Conservation (phyloP, 2,113 vertebrate species). For the Cyanistes caeruleus region DNA sequence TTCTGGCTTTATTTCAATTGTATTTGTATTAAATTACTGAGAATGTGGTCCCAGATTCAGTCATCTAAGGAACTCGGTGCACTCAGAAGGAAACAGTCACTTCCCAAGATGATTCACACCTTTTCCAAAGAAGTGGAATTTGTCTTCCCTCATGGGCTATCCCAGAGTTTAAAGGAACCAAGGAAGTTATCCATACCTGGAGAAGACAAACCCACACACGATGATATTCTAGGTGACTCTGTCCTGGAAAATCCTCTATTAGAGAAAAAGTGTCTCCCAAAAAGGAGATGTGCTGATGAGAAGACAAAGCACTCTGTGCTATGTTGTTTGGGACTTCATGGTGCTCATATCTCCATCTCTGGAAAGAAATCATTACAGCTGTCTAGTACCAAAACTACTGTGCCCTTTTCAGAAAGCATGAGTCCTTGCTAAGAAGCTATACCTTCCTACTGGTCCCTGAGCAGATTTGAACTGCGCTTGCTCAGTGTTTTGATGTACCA, state of each 20-base stretch:
- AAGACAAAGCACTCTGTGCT: not conserved
- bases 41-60: not conserved
- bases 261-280: not conserved
- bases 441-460: not conserved
- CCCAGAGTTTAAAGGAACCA: fast-evolving
- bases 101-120: not conserved
- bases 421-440: not conserved
- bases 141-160: not conserved
- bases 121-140: not conserved
- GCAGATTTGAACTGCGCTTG: not conserved
- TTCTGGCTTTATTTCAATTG: not conserved
- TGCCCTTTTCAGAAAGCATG: not conserved
- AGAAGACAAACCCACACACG: not conserved
- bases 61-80: not conserved
- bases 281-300: not conserved
- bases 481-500: not conserved
- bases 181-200: not conserved
- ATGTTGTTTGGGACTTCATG: not conserved
- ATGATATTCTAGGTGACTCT: not conserved
- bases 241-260: not conserved
- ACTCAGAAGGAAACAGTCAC: not conserved
- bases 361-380: not conserved
- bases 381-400: not conserved
- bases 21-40: not conserved
- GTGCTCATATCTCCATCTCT: not conserved